Percentiles rank a stretch among this genome's conserved stretches.
Conservation (phyloP, 2,797 vertebrate species). For the Sylvilagus floridanus region DNA sequence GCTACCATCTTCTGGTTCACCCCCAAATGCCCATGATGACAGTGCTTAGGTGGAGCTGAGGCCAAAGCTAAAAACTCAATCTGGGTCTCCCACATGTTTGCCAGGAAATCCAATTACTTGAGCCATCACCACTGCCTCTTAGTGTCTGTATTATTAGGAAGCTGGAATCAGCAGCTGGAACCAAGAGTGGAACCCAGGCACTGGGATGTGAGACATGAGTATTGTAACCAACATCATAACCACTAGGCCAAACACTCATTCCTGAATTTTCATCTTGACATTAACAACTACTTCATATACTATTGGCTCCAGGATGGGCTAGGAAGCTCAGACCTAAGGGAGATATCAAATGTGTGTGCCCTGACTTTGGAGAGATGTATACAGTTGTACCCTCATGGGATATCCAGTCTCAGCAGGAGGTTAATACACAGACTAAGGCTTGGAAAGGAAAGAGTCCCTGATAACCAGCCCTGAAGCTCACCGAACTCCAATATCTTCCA, state of each 20-base stretch:
- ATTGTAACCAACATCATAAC: no score
- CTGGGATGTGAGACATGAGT: no score
- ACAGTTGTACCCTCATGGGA: neutral
- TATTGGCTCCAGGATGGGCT: neutral
- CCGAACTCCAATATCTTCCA: neutral
- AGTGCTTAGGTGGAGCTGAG: no score
- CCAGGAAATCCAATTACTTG: no score
- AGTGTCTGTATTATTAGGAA: no score
- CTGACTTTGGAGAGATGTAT: neutral
- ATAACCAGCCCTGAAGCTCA: neutral
- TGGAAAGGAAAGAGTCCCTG: neutral
- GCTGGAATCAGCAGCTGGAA: no score
- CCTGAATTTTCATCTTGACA: neutral
- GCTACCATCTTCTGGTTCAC: no score
- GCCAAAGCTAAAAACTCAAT: no score
- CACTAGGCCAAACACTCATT: neutral
- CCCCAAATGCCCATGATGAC: no score
- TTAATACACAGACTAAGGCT: neutral
- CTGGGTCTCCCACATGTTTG: no score
- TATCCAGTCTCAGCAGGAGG: neutral
- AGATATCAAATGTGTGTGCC: neutral
- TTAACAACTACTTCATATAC: neutral
- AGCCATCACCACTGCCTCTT: no score
- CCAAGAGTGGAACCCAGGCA: no score
- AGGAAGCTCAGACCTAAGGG: neutral